Evolutionary conservation across 1,140 invertebrate species (phyloP), one percentile per base, ranked within the genome.

Genomic region (Tyrophagus putrescentiae): DNA sequence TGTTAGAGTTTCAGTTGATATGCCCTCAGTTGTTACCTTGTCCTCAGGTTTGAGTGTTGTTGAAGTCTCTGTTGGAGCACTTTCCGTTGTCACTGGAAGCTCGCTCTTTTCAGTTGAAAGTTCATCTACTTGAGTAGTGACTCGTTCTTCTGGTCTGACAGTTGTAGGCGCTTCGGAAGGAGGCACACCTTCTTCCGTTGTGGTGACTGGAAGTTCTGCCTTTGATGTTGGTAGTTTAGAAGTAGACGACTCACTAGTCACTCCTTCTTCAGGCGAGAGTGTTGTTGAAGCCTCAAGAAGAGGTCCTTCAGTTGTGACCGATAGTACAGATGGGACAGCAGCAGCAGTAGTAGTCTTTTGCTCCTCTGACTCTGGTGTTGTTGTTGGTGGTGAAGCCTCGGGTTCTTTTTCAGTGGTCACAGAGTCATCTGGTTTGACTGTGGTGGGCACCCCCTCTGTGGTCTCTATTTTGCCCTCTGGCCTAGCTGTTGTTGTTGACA

Each of bases 71-170:
- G n/a, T n/a, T n/a, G n/a, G n/a, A n/a, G n/a, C n/a, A n/a, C n/a
- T n/a, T n/a, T n/a, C n/a, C n/a, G n/a, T n/a, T n/a, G n/a, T n/a
- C n/a, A n/a, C n/a, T n/a, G n/a, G n/a, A n/a, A n/a, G n/a, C n/a
- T n/a, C n/a, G n/a, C n/a, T n/a, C n/a, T n/a, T n/a, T n/a, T n/a
- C n/a, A n/a, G n/a, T n/a, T n/a, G n/a, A n/a, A n/a, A n/a, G n/a
- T n/a, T n/a, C n/a, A n/a, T n/a, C n/a, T 34, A 34, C 23, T 61
- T 67, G 68, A 48, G 66, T 62, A 42, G 63, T 61, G 44, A 62
- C 41, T 60, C 45, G 42, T 62, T 57, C 57, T 18, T 67, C 63
- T 33, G 60, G 57, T 44, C 57, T 60, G 62, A 61, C 52, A 44
- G 63, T 21, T 36, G 65, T n/a, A 39, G 54, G 53, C 23, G 36